These are phyloP conservation scores for Copidosoma floridanum DNA, from an alignment of 1,140 invertebrate species.

Conservation along the genomic window DNA sequence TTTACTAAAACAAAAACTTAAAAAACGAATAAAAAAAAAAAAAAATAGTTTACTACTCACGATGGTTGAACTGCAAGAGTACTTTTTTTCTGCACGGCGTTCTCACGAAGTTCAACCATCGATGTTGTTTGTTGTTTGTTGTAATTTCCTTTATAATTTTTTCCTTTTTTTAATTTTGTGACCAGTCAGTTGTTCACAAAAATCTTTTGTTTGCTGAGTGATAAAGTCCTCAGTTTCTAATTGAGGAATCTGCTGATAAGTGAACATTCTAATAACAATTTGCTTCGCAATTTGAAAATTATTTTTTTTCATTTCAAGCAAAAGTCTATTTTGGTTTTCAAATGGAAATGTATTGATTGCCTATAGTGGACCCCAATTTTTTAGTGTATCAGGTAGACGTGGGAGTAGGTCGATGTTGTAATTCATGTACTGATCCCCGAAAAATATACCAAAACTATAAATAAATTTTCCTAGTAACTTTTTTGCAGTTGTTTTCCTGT, in stretches of 20 bases:
- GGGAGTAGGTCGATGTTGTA: slow-evolving; percentile 15
- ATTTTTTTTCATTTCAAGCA: slow-evolving; percentile 13
- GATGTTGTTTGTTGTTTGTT: too few species aligned
- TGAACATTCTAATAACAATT: neutral
- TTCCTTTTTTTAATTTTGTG: too few species aligned
- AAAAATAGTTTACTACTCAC: too few species aligned
- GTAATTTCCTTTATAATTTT: too few species aligned
- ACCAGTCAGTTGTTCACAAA: neutral
- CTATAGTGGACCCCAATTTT: slow-evolving; percentile 15
- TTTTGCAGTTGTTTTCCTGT: neutral
- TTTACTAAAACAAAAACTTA: too few species aligned
- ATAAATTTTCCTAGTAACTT: neutral
- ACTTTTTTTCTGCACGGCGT: too few species aligned
- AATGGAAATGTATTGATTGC: slow-evolving; percentile 11
- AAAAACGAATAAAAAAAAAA: too few species aligned
- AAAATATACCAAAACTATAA: neutral
- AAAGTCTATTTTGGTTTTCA: slow-evolving; percentile 13
- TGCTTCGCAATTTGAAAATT: neutral
- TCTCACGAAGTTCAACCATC: too few species aligned
- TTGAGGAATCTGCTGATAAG: slow-evolving; percentile 2
- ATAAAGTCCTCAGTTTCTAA: neutral
- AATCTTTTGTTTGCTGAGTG: neutral
- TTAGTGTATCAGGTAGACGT: neutral
- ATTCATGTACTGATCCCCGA: slow-evolving; percentile 3
- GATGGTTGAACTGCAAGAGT: too few species aligned